Evolutionary conservation across 2,888 invertebrate genomes (phyloP).

Genomic region (Cordilura impudica): DNA sequence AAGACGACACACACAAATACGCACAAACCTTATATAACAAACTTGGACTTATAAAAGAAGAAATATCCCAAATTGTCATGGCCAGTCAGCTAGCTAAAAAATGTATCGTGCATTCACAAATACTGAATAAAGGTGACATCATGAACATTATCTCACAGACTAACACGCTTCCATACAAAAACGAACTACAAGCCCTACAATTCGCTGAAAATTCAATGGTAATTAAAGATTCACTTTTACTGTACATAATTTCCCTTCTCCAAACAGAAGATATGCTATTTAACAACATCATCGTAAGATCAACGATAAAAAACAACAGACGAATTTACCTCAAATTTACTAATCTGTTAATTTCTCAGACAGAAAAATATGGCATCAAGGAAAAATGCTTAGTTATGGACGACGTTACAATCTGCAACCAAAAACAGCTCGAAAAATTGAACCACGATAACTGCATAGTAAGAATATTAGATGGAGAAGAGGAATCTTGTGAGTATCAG

Average conservation of each 20-base stretch:
- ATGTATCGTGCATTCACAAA: conserved; percentile 55
- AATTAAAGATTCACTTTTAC: conserved; percentile 43
- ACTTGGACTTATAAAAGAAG: conserved; percentile 28
- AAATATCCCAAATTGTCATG: conserved; percentile 43
- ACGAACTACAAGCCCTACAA: too few relatives aligned
- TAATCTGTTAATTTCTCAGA: conserved; percentile 15
- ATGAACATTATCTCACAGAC: conserved; percentile 56
- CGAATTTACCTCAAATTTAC: conserved; percentile 47
- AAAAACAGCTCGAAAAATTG: neutral
- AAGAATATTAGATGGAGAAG: neutral
- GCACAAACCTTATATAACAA: neutral
- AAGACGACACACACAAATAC: neutral
- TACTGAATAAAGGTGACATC: conserved; percentile 59
- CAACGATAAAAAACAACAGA: conserved; percentile 46
- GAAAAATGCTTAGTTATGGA: conserved; percentile 27
- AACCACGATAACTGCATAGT: conserved; percentile 13
- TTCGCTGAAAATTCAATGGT: too few relatives aligned
- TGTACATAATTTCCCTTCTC: conserved; percentile 49
- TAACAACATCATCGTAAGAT: conserved; percentile 51
- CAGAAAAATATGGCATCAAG: too few relatives aligned
- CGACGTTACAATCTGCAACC: conserved; percentile 19
- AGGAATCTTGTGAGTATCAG: conserved; percentile 15
- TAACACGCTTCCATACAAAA: conserved; percentile 58
- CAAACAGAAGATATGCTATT: conserved; percentile 51
- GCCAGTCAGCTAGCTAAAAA: conserved; percentile 47